These are phyloP conservation scores for Patiria miniata DNA, from an alignment of 35 echinoderm and acorn worm genomes.

Conservation along the genomic window DNA sequence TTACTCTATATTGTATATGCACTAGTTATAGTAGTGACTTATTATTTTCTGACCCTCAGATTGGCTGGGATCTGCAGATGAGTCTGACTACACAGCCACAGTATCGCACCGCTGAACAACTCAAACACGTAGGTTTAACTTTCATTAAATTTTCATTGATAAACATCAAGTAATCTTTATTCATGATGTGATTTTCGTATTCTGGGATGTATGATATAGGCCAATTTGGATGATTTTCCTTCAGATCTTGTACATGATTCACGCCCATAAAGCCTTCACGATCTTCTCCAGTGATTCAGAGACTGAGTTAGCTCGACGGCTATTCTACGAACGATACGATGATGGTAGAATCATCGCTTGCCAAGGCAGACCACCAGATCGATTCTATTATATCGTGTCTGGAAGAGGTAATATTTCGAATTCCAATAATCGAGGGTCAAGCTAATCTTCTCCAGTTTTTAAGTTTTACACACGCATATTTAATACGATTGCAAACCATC, in stretches of 20 bases:
- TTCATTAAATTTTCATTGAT: background rate
- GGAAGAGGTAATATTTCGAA: conserved; percentile 45
- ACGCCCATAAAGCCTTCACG: conserved; percentile 53
- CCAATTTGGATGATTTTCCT: background rate
- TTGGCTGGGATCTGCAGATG: conserved; percentile 49
- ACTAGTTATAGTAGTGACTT: background rate
- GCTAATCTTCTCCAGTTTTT: background rate
- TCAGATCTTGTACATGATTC: conserved; percentile 60
- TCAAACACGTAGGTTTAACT: conserved; percentile 43
- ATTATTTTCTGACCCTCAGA: background rate
- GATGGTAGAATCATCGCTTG: conserved; percentile 65
- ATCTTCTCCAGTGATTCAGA: conserved; percentile 66
- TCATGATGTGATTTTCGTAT: background rate
- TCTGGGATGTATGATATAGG: background rate
- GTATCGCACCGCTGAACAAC: conserved; percentile 33
- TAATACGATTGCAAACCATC: background rate
- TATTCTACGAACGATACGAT: conserved; percentile 70
- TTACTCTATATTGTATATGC: background rate
- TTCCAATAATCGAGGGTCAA: background rate
- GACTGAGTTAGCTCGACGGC: conserved; percentile 50
- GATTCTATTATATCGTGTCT: conserved; percentile 76
- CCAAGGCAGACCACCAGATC: conserved; percentile 58
- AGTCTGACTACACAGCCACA: conserved; percentile 54
- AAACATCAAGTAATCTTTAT: background rate
- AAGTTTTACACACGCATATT: background rate